Evolutionary conservation across 2,797 vertebrate species (phyloP).

Genomic region (Crocidura indochinensis): DNA sequence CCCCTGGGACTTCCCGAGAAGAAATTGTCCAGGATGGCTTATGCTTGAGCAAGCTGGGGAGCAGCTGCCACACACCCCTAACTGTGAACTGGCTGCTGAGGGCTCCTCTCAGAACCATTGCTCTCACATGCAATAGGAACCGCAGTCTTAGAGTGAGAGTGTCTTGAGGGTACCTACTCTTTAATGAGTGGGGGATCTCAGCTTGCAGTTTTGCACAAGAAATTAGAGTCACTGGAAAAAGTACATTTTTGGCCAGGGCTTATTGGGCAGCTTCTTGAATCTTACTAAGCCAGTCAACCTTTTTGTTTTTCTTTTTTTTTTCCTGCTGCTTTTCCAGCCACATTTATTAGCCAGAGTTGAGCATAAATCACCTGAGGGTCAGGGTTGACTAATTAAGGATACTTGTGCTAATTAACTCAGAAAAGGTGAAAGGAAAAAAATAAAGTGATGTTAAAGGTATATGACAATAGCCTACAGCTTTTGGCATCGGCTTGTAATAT

Average conservation of each 20-base stretch:
- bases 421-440: no score
- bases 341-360: no score
- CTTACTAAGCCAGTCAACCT: no score
- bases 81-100: background rate
- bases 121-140: background rate
- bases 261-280: no score
- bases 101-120: background rate
- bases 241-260: no score
- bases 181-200: background rate
- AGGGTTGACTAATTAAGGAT: no score
- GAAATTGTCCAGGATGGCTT: background rate
- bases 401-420: no score
- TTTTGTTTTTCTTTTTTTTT: no score
- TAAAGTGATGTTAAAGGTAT: no score
- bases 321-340: no score
- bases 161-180: background rate
- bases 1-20: accelerated
- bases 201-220: background rate
- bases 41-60: background rate
- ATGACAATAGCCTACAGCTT: background rate
- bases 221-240: no score
- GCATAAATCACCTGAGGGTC: no score
- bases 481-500: background rate
- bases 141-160: background rate
- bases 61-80: background rate